Evolutionary conservation across 2,888 invertebrate genomes (phyloP).

Genomic region (Meganola albula): DNA sequence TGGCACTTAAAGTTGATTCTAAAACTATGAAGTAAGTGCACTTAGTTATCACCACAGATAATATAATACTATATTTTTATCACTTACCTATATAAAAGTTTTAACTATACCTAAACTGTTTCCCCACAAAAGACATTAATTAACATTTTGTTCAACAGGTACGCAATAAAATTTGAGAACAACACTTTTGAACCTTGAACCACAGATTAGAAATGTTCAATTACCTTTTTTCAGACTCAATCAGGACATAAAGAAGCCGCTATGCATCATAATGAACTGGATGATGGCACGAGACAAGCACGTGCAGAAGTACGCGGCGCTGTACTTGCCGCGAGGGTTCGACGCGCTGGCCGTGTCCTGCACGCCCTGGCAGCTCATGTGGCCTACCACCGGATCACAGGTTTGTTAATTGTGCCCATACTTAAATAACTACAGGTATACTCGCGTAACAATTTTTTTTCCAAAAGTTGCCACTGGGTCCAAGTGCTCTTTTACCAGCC

Average conservation of each 20-base stretch:
- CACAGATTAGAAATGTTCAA: neutral
- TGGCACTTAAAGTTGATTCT: constrained; percentile 61
- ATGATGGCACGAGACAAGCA: constrained; percentile 86
- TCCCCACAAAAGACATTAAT: no score
- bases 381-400: constrained; percentile 87
- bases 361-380: constrained; percentile 87
- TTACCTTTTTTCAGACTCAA: constrained; percentile 50
- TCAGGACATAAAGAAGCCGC: constrained; percentile 78
- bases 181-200: no score
- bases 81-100: no score
- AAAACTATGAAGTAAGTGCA: constrained; percentile 68
- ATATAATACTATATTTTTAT: no score
- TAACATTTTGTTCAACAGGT: no score
- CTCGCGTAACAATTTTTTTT: no score
- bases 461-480: no score
- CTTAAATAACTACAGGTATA: constrained; percentile 15
- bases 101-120: no score
- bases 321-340: constrained; percentile 79
- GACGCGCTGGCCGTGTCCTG: constrained; percentile 86
- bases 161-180: no score
- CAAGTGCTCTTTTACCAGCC: no score
- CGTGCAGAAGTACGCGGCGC: constrained; percentile 84
- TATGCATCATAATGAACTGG: constrained; percentile 88
- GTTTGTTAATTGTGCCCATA: no score
- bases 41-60: no score